phyloP scores from a whole-genome alignment of 64 coral and sea anemone genomes.

The Pachyseris speciosa region DNA sequence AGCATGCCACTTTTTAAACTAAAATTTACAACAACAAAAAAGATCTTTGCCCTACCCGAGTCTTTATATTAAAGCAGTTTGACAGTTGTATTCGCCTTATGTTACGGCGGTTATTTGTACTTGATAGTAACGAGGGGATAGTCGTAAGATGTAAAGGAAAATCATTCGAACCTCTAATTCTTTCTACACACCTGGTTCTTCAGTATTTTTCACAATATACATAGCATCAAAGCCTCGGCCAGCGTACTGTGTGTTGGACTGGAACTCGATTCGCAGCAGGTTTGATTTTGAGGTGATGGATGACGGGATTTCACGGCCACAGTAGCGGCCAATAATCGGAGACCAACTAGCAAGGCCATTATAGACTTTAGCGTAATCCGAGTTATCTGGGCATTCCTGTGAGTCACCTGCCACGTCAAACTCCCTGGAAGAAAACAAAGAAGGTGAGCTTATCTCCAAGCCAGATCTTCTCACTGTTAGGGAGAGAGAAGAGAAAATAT shows the following conservation, averaged over 20 bases:
- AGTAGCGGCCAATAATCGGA: slow-evolving; percentile 58
- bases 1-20: too few species aligned
- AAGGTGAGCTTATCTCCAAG: not conserved
- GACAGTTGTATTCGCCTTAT: too few species aligned
- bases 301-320: slow-evolving; percentile 40
- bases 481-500: too few species aligned
- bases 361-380: slow-evolving; percentile 67
- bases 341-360: slow-evolving; percentile 90
- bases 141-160: not conserved
- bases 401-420: slow-evolving; percentile 78
- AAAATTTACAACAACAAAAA: too few species aligned
- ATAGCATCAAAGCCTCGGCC: slow-evolving; percentile 75
- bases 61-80: too few species aligned
- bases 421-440: slow-evolving; percentile 24
- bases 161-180: not conserved
- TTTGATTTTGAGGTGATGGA: slow-evolving; percentile 49
- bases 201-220: slow-evolving; percentile 25
- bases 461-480: not conserved
- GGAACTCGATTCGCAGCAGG: slow-evolving; percentile 88
- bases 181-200: slow-evolving; percentile 45
- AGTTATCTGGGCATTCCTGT: slow-evolving; percentile 34
- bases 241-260: slow-evolving; percentile 67
- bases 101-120: too few species aligned
- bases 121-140: too few species aligned
- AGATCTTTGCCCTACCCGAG: too few species aligned